Evolutionary conservation across 2,113 vertebrate species (phyloP).

Genomic region (Odocoileus hemionus): DNA sequence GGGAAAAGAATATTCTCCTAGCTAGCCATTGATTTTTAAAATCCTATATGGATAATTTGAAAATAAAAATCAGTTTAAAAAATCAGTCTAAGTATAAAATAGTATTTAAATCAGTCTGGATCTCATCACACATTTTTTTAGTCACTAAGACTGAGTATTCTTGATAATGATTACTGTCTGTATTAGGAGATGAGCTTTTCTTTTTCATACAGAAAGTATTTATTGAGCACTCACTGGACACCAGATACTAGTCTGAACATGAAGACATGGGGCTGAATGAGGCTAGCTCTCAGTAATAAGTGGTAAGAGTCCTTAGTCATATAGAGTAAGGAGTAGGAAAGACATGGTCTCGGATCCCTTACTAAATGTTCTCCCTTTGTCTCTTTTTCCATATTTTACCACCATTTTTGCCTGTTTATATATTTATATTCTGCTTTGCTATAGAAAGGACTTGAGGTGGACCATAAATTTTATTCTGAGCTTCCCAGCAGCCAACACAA

Average conservation of each 20-base stretch:
- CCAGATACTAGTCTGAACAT: neutral
- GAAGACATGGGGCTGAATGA: neutral
- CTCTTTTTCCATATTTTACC: neutral
- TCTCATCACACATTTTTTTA: neutral
- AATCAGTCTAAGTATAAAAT: neutral
- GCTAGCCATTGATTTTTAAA: constrained; percentile 31
- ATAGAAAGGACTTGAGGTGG: neutral
- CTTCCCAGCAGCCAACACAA: neutral
- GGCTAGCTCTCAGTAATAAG: neutral
- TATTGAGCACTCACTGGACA: neutral
- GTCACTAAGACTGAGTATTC: neutral
- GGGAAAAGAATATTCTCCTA: neutral
- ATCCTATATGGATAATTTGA: neutral
- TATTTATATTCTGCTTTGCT: neutral
- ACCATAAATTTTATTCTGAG: neutral
- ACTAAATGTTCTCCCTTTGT: neutral
- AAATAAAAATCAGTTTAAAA: constrained; percentile 28
- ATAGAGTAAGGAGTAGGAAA: neutral
- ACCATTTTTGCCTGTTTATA: neutral
- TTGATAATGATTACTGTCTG: neutral
- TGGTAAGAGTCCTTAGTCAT: neutral
- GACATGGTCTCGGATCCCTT: neutral
- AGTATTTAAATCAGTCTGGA: neutral
- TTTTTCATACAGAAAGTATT: neutral
- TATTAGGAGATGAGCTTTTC: neutral